Evolutionary conservation across 2,797 vertebrate genomes (phyloP), one percentile per base, ranked within the genome.

Genomic region (Sebastes hubbsi): DNA sequence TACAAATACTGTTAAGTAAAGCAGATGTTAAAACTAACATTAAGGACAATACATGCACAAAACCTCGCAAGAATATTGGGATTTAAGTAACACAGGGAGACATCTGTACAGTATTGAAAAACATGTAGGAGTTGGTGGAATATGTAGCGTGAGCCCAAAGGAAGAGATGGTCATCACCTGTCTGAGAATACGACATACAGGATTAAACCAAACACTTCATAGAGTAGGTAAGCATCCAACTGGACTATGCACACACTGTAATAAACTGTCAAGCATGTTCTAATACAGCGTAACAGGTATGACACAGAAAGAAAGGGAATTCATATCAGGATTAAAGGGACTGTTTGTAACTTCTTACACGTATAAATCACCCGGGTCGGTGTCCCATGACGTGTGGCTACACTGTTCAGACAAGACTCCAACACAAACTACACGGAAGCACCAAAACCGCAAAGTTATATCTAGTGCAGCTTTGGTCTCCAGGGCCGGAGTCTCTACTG

Each of bases 401-500:
- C 34, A 11, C 34, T 36, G 34, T 36, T 36, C 34, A 36, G 34
- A 36, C 34, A 36, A 11, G 34, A 36, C 34, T 36, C 34, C 34
- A 36, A 12, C 34, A 36, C 34, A 36, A 36, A 36, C 34, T 36
- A 36, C 34, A 36, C 34, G 11, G 34, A 36, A 36, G 34, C 34
- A 36, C 34, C 34, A 36, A 36, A 36, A 36, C 34, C 34, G 4
- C 34, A 36, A 36, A 36, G 34, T 36, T 36, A 34, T 34, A 36
- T 36, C 34, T 36, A 36, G 2, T 36, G 34, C 12, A 36, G 34
- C 34, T 36, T 12, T 36, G 34, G 34, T 36, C 34, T 36, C 34
- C 34, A 36, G 0, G 2, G 34, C 34, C 11, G 11, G 34, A 36
- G 34, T 36, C 0, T 36, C 34, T 36, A 0, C 34, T 12, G 34